These are phyloP conservation scores for Achatina immaculata DNA, from an alignment of 1,140 invertebrate species.

Conservation along the genomic window DNA sequence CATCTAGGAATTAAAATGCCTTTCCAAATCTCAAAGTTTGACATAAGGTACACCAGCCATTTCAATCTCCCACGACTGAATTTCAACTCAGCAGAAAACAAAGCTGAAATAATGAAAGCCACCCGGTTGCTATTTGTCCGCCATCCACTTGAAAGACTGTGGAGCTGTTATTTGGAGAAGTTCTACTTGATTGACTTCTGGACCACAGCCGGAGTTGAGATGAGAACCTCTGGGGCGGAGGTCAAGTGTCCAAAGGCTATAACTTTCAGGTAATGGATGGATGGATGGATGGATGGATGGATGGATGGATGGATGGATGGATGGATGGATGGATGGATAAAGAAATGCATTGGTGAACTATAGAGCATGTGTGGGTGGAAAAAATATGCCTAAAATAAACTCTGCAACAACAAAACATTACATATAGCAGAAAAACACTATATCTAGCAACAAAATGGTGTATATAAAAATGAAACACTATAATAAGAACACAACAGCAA, in stretches of 20 bases:
- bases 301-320: not conserved
- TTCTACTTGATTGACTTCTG: slow-evolving; percentile 35
- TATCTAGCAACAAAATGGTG: no score
- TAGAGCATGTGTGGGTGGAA: no score
- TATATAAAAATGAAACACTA: no score
- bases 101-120: not conserved
- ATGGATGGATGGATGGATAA: not conserved
- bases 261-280: slow-evolving; percentile 19
- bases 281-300: not conserved
- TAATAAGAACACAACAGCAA: no score
- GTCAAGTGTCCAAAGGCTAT: slow-evolving; percentile 32
- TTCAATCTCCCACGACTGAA: slow-evolving; percentile 19
- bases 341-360: no score
- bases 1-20: slow-evolving; percentile 21
- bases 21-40: slow-evolving; percentile 36
- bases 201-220: not conserved
- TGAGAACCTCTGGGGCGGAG: slow-evolving; percentile 23
- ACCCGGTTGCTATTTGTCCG: slow-evolving; percentile 24
- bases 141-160: slow-evolving; percentile 28
- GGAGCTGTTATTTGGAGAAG: slow-evolving; percentile 36
- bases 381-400: no score
- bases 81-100: slow-evolving; percentile 1
- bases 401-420: no score
- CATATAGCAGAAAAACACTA: no score
- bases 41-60: slow-evolving; percentile 36